Percentiles rank a stretch among this genome's conserved stretches.
Conservation (phyloP, 2,797 vertebrate genomes). For the Emys orbicularis region DNA sequence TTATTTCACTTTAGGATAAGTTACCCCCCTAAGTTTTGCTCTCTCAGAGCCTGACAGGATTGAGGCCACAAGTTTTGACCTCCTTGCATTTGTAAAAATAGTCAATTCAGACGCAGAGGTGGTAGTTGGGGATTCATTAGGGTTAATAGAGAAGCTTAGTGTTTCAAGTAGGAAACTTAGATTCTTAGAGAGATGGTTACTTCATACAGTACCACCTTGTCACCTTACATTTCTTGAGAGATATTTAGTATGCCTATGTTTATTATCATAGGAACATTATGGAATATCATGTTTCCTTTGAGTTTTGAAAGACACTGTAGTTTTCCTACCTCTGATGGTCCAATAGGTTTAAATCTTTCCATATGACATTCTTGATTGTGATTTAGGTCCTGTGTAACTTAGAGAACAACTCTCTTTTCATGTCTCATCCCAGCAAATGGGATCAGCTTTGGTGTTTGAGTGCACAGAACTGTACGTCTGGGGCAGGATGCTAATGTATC, state of each 20-base stretch:
- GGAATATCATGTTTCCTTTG: not conserved
- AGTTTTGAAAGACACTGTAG: not conserved
- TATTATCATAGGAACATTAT: not conserved
- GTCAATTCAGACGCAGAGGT: conserved; percentile 3
- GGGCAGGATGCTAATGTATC: not conserved
- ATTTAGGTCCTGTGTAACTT: not conserved
- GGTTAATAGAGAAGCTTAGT: not conserved
- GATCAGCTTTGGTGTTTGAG: not conserved
- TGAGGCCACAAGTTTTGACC: conserved; percentile 20
- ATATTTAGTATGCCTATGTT: not conserved
- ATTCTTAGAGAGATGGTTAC: not conserved
- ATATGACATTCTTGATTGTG: not conserved
- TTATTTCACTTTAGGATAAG: conserved; percentile 57
- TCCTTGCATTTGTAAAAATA: conserved; percentile 27
- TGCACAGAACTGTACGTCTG: not conserved
- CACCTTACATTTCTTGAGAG: conserved; percentile 1
- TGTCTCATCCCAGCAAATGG: rapidly evolving
- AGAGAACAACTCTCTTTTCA: not conserved
- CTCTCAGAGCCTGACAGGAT: conserved; percentile 49
- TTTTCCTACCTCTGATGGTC: not conserved
- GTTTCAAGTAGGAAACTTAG: not conserved
- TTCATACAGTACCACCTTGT: not conserved
- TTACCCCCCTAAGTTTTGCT: conserved; percentile 41
- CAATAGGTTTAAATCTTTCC: not conserved
- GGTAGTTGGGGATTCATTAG: conserved; percentile 17